phyloP scores from a whole-genome alignment of 2,113 vertebrate species.

The Odobenus rosmarus region DNA sequence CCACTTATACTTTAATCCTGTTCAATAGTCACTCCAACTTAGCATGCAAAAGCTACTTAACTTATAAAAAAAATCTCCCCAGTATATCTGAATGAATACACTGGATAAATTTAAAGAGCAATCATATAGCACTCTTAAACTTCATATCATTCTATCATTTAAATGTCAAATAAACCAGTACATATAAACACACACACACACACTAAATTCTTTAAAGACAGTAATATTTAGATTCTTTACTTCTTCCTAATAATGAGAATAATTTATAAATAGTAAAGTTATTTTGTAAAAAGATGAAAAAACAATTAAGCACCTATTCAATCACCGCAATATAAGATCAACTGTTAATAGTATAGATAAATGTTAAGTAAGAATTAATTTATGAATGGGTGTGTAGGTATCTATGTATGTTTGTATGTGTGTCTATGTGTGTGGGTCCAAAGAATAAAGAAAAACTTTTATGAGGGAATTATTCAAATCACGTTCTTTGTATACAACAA shows the following conservation, averaged over 20 bases:
- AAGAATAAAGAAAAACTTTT: background rate
- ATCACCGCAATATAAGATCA: background rate
- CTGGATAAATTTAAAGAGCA: background rate
- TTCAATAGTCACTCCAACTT: background rate
- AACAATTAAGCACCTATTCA: background rate
- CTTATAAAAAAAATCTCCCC: background rate
- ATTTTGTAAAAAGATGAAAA: constrained; percentile 10
- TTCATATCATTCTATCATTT: background rate
- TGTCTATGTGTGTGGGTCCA: background rate
- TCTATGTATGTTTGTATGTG: background rate
- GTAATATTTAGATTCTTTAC: background rate
- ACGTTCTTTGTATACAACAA: background rate
- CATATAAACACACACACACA: background rate
- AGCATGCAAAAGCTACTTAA: background rate
- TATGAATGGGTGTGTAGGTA: background rate
- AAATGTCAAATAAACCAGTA: background rate
- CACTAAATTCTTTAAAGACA: background rate
- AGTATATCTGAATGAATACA: background rate
- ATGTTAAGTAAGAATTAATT: background rate
- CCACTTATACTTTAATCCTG: background rate
- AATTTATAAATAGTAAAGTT: background rate
- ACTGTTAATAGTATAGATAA: background rate
- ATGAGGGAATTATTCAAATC: background rate
- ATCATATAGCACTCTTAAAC: background rate
- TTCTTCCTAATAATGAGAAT: background rate